Conservation (phyloP, 2,113 vertebrate species). For the Benthochromis sp. region DNA sequence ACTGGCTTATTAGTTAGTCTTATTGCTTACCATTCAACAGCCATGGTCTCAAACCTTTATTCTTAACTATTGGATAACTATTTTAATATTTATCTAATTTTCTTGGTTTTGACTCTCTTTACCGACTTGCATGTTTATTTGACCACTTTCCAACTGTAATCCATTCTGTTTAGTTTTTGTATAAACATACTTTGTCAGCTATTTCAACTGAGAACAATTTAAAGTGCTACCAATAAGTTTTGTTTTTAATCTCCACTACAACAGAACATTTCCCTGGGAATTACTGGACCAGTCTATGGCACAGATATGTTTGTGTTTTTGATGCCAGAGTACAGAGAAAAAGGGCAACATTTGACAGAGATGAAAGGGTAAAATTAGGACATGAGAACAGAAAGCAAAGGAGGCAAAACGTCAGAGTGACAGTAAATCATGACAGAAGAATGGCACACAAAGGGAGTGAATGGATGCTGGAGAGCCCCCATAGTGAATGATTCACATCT, state of each 20-base stretch:
- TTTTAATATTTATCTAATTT: background rate
- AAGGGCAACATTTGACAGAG: background rate
- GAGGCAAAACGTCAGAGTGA: background rate
- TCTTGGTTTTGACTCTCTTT: background rate
- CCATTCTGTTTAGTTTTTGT: background rate
- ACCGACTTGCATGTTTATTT: background rate
- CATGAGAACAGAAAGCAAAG: background rate
- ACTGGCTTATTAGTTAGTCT: background rate
- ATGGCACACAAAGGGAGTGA: constrained; percentile 2
- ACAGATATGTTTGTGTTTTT: background rate
- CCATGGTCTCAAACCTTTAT: background rate
- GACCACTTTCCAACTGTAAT: background rate
- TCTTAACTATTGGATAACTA: background rate
- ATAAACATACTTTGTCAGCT: background rate
- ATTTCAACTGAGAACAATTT: background rate
- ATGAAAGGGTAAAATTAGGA: background rate
- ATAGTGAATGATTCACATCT: constrained; percentile 43
- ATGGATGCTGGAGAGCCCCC: constrained; percentile 26
- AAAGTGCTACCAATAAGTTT: background rate
- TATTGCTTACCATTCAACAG: background rate
- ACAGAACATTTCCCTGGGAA: background rate
- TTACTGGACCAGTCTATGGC: background rate
- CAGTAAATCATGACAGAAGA: constrained; percentile 9
- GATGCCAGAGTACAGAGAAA: background rate
- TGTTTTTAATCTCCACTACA: background rate